Conservation (phyloP, 2,797 vertebrate genomes). For the Trematomus bernacchii region DNA sequence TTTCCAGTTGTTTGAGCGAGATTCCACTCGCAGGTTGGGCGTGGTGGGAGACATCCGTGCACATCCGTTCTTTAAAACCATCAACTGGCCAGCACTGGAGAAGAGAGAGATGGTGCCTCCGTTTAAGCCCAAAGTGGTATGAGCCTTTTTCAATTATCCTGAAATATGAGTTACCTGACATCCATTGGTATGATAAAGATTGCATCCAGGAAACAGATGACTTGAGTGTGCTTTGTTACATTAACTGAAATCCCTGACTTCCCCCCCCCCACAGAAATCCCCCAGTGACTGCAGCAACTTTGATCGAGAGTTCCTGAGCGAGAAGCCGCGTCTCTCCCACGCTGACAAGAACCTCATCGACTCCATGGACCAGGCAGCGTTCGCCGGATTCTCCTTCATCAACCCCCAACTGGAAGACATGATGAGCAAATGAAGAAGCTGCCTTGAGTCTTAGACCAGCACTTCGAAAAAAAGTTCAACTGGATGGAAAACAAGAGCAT, state of each 20-base stretch:
- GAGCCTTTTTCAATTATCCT: slow-evolving; percentile 50
- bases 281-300: slow-evolving; percentile 95
- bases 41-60: slow-evolving; percentile 90
- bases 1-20: slow-evolving; percentile 93
- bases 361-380: slow-evolving; percentile 95
- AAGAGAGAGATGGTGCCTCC: slow-evolving; percentile 90
- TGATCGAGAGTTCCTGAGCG: slow-evolving; percentile 95
- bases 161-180: neutral
- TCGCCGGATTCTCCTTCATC: slow-evolving; percentile 94
- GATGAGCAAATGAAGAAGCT: slow-evolving; percentile 85
- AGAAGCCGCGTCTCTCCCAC: slow-evolving; percentile 93
- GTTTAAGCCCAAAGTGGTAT: slow-evolving; percentile 98
- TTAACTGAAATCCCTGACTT: slow-evolving; percentile 42
- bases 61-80: slow-evolving; percentile 93
- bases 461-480: slow-evolving; percentile 25
- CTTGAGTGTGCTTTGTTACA: neutral
- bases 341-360: slow-evolving; percentile 96
- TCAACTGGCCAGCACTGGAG: slow-evolving; percentile 93
- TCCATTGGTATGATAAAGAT: neutral
- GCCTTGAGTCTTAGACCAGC: neutral
- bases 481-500: slow-evolving; percentile 29
- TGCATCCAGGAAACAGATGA: neutral
- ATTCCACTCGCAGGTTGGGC: slow-evolving; percentile 90
- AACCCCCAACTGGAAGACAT: slow-evolving; percentile 93
- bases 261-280: slow-evolving; percentile 88